Evolutionary conservation across 1,140 invertebrate genomes (phyloP).

Genomic region (Telenomus remus): DNA sequence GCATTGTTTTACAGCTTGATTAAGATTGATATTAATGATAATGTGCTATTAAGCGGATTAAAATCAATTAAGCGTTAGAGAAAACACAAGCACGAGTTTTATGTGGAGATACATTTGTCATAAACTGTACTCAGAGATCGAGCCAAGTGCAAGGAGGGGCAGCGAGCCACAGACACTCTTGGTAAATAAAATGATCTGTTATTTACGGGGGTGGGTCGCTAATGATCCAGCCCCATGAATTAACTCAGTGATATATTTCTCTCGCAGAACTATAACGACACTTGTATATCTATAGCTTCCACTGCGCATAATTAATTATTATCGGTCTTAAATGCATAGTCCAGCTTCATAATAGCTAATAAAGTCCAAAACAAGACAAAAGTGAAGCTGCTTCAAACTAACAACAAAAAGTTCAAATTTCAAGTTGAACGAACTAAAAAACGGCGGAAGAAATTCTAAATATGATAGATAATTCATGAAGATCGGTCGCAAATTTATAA

Average conservation of each 20-base stretch:
- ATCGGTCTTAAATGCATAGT: no score
- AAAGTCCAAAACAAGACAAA: no score
- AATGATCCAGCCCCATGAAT: conserved; percentile 43
- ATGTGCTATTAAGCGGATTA: conserved; percentile 26
- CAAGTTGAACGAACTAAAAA: no score
- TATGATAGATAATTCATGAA: no score
- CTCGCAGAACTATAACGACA: conserved; percentile 24
- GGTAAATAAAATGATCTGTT: conserved; percentile 40
- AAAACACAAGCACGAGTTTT: conserved; percentile 7
- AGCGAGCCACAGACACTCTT: not conserved
- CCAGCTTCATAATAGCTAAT: no score
- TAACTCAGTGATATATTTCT: conserved; percentile 26
- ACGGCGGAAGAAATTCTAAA: no score
- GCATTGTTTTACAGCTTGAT: no score
- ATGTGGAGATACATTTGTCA: conserved; percentile 13
- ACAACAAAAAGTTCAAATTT: no score
- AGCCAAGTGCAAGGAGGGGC: no score
- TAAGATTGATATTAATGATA: conserved; percentile 36
- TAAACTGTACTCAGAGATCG: conserved; percentile 1
- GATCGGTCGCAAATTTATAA: no score
- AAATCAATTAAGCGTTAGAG: conserved; percentile 12
- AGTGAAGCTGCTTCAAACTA: no score
- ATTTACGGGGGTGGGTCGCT: conserved; percentile 39
- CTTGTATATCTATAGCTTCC: conserved; percentile 7
- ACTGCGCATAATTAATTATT: no score